phyloP scores from a whole-genome alignment of 2,797 vertebrate species.

The Anguilla obscura region DNA sequence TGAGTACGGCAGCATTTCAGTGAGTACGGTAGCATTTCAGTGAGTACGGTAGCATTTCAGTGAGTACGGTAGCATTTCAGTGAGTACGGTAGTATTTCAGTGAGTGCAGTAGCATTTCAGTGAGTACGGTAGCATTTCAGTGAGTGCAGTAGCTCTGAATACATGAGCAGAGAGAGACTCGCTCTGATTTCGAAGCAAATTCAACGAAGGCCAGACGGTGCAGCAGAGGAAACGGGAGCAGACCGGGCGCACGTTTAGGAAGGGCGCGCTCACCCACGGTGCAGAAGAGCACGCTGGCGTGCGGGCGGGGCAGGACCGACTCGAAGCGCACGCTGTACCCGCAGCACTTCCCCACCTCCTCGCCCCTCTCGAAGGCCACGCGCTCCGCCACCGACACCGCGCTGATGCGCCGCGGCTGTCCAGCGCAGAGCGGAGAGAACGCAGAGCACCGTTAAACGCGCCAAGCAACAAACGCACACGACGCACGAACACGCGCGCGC shows the following conservation, averaged over 20 bases:
- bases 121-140: neutral
- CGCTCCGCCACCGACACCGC: constrained; percentile 93
- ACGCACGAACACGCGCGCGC: neutral
- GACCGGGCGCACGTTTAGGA: neutral
- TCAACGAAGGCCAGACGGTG: neutral
- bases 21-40: neutral
- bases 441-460: neutral
- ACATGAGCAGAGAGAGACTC: neutral
- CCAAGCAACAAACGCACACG: neutral
- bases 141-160: neutral
- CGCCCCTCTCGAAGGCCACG: constrained; percentile 85
- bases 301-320: constrained; percentile 88
- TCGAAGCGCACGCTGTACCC: constrained; percentile 97
- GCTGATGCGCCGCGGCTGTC: constrained; percentile 91
- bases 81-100: neutral
- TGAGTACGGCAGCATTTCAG: neutral
- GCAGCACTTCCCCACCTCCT: constrained; percentile 89
- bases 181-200: neutral
- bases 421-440: neutral
- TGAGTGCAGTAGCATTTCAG: neutral
- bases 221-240: neutral
- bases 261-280: constrained; percentile 82
- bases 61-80: neutral
- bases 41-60: neutral
- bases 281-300: constrained; percentile 93